Evolutionary conservation across 1,140 invertebrate species (phyloP).

Genomic region (Calliphora vicina): DNA sequence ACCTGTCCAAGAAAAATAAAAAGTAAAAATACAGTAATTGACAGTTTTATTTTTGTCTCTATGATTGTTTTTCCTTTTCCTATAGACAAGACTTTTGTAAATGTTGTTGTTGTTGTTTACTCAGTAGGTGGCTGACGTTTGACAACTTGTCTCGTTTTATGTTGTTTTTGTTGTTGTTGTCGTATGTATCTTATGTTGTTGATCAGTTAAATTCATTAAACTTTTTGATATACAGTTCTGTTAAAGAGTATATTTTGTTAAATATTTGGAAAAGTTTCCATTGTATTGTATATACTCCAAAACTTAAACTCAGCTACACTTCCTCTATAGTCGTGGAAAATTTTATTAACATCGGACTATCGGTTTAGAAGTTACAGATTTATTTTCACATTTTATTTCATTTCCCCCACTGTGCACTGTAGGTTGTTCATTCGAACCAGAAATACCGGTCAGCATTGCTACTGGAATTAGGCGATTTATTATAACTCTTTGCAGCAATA

Average conservation of each 20-base stretch:
- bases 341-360: too few species aligned
- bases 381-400: too few species aligned
- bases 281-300: too few species aligned
- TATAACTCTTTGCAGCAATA: too few species aligned
- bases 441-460: too few species aligned
- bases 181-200: not conserved
- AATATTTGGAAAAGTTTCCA: too few species aligned
- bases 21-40: not conserved
- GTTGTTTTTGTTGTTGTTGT: not conserved
- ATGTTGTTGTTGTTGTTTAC: not conserved
- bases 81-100: not conserved
- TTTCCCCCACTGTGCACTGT: too few species aligned
- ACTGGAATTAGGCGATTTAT: too few species aligned
- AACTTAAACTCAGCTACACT: too few species aligned
- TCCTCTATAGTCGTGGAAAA: too few species aligned
- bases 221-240: not conserved
- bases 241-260: not conserved
- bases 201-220: conserved; percentile 33
- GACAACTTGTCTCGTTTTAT: conserved; percentile 26
- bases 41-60: conserved; percentile 17
- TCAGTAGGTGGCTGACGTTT: conserved; percentile 25
- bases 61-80: conserved; percentile 19
- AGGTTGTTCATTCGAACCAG: too few species aligned
- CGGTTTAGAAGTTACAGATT: too few species aligned
- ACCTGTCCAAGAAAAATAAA: not conserved